phyloP scores from a whole-genome alignment of 2,888 invertebrate genomes.

The Autographa pulchrina region DNA sequence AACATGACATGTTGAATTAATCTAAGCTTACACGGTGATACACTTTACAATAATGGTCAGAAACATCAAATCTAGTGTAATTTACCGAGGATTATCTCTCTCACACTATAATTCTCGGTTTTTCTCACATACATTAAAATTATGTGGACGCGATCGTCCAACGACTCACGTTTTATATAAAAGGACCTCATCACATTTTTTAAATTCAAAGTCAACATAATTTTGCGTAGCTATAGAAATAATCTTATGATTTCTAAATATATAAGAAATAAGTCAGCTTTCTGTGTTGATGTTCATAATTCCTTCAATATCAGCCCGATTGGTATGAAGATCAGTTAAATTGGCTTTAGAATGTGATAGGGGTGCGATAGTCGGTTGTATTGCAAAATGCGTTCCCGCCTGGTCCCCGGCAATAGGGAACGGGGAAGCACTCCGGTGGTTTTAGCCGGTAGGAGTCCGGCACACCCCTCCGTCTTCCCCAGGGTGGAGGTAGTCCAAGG shows the following conservation, averaged over 20 bases:
- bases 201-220: constrained; percentile 23
- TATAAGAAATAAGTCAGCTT: constrained; percentile 39
- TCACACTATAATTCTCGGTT: constrained; percentile 76
- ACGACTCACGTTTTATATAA: constrained; percentile 73
- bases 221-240: constrained; percentile 34
- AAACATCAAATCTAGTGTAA: constrained; percentile 82
- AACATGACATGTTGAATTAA: constrained; percentile 86
- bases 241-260: constrained; percentile 43
- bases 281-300: constrained; percentile 40
- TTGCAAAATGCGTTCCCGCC: too few species aligned
- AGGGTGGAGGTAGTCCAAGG: too few species aligned
- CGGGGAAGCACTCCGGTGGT: too few species aligned
- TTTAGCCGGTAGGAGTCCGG: too few species aligned
- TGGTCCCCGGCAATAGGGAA: too few species aligned
- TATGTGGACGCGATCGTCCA: constrained; percentile 88
- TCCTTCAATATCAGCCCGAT: background rate
- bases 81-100: constrained; percentile 77
- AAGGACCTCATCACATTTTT: constrained; percentile 34
- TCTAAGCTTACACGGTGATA: constrained; percentile 87
- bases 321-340: background rate
- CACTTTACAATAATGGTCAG: constrained; percentile 84
- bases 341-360: too few species aligned
- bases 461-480: too few species aligned
- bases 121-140: constrained; percentile 76
- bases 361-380: too few species aligned